phyloP scores from a whole-genome alignment of 2,888 invertebrate genomes.

The Euplexia lucipara region DNA sequence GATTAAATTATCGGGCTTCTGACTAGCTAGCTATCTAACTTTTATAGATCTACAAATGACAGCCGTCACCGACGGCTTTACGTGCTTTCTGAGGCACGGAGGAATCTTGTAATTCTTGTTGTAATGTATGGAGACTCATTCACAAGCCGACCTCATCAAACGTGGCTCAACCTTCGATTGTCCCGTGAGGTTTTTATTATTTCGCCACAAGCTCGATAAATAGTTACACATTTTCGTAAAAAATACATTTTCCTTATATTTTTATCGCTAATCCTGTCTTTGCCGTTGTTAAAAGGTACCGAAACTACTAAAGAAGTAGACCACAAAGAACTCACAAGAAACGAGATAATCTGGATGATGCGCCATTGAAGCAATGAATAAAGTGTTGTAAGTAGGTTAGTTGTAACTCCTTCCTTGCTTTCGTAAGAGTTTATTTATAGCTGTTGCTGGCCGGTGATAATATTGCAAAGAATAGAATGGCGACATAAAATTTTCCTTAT shows the following conservation, averaged over 20 bases:
- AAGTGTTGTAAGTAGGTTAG: slow-evolving; percentile 59
- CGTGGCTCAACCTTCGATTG: no score
- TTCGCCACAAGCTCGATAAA: no score
- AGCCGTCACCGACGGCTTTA: no score
- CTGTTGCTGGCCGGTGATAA: slow-evolving; percentile 14
- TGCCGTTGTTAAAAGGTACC: slow-evolving; percentile 1
- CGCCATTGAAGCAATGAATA: slow-evolving; percentile 56
- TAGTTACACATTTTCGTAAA: neutral
- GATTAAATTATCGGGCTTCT: no score
- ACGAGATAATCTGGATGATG: slow-evolving; percentile 48
- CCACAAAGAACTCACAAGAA: slow-evolving; percentile 35
- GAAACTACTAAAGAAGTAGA: slow-evolving; percentile 17
- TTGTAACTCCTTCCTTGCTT: slow-evolving; percentile 32
- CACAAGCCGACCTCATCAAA: no score
- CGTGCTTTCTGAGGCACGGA: no score
- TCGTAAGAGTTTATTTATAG: slow-evolving; percentile 41
- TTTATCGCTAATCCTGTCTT: neutral
- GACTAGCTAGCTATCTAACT: no score
- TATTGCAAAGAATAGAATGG: slow-evolving; percentile 15
- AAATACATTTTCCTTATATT: neutral
- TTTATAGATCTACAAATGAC: no score
- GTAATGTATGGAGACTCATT: no score
- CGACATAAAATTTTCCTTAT: slow-evolving; percentile 4
- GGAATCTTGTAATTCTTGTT: no score
- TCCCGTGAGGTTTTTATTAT: no score